Conservation (phyloP, 2,113 vertebrate species). For the Isurus oxyrinchus region DNA sequence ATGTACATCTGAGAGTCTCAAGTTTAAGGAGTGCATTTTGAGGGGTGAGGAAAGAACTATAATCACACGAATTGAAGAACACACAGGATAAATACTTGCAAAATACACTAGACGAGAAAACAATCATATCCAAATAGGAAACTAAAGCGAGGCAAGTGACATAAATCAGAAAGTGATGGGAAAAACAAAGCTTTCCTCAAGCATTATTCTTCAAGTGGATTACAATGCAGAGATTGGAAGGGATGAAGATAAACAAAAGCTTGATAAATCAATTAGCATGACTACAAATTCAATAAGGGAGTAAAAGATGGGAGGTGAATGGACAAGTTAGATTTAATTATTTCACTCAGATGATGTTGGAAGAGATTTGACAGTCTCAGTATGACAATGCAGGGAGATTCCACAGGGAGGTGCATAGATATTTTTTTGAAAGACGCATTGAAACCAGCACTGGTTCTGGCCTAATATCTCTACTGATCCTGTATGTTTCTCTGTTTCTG, state of each 20-base stretch:
- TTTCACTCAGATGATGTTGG: neutral
- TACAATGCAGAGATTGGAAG: neutral
- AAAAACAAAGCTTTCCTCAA: neutral
- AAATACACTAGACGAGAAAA: neutral
- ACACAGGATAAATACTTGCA: neutral
- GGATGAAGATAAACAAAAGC: neutral
- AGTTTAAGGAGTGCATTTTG: neutral
- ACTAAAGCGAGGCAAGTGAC: neutral
- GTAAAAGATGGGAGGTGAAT: neutral
- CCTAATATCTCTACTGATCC: neutral
- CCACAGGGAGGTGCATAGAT: neutral
- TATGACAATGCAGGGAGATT: neutral
- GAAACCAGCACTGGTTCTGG: neutral
- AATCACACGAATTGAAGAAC: neutral
- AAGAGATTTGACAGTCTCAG: neutral
- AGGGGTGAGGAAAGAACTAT: neutral
- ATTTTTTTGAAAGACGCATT: neutral
- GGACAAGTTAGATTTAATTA: neutral
- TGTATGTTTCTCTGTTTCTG: neutral
- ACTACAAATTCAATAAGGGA: neutral
- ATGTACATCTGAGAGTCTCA: neutral
- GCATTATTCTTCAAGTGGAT: neutral
- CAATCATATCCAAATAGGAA: neutral
- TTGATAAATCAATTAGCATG: neutral
- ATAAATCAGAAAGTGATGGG: neutral